Conservation (phyloP, 2,888 invertebrate species). For the Craniophora ligustri region DNA sequence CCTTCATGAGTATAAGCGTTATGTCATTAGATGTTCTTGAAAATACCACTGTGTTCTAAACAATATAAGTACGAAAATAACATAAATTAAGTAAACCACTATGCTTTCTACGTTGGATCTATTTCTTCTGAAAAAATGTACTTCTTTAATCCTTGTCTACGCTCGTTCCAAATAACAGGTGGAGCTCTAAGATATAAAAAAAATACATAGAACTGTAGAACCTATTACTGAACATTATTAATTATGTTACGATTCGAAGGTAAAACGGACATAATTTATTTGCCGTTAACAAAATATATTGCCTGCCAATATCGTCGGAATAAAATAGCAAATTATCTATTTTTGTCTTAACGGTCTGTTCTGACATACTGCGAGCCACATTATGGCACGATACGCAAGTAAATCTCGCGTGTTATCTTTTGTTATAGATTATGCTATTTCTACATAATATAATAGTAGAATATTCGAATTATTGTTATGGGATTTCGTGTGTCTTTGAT, state of each 20-base stretch:
- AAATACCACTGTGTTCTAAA: too few relatives aligned
- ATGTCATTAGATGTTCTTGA: too few relatives aligned
- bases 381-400: slow-evolving; percentile 18
- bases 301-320: slow-evolving; percentile 40
- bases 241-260: slow-evolving; percentile 23
- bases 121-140: too few relatives aligned
- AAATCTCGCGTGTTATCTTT: slow-evolving; percentile 37
- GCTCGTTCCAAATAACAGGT: background rate
- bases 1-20: too few relatives aligned
- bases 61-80: too few relatives aligned
- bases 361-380: slow-evolving; percentile 15
- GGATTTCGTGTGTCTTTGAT: too few relatives aligned
- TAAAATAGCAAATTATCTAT: slow-evolving; percentile 50
- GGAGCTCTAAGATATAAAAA: background rate
- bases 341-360: slow-evolving; percentile 22
- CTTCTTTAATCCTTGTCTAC: background rate
- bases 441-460: background rate
- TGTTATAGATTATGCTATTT: slow-evolving; percentile 26
- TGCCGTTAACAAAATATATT: slow-evolving; percentile 39
- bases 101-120: too few relatives aligned
- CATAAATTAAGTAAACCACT: too few relatives aligned
- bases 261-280: slow-evolving; percentile 16
- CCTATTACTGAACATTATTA: background rate
- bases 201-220: background rate
- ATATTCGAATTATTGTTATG: background rate